These are phyloP conservation scores for Todiramphus chloris DNA, from an alignment of 2,113 vertebrate species.

Conservation along the genomic window DNA sequence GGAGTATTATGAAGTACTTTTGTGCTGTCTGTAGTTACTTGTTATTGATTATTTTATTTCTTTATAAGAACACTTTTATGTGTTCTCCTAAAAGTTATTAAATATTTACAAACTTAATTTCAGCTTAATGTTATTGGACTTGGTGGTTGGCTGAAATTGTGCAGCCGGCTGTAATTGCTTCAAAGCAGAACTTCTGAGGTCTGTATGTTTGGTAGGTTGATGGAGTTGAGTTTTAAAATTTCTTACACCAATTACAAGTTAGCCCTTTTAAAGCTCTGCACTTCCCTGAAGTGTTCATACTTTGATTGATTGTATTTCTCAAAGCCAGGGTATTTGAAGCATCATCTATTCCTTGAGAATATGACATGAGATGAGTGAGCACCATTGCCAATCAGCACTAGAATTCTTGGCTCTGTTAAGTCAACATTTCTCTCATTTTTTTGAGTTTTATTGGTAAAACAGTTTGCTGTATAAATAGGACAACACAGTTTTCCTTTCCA, in stretches of 20 bases:
- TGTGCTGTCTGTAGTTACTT: neutral
- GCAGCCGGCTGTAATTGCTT: neutral
- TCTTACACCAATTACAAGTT: neutral
- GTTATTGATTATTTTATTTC: neutral
- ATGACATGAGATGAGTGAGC: neutral
- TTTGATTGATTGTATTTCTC: neutral
- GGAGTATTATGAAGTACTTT: neutral
- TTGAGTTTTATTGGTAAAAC: neutral
- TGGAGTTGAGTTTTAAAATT: neutral
- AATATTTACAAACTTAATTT: neutral
- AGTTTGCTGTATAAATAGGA: neutral
- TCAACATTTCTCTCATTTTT: neutral
- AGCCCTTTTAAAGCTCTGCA: neutral
- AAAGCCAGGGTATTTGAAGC: neutral
- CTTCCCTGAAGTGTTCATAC: neutral
- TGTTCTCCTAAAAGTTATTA: neutral
- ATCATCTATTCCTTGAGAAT: neutral
- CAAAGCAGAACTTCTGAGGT: neutral
- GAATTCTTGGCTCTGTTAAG: neutral
- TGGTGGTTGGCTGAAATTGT: neutral
- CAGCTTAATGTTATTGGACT: neutral
- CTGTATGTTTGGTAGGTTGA: neutral
- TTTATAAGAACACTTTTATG: neutral
- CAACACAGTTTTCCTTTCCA: neutral
- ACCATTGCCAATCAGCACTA: neutral